Conservation (phyloP, 2,113 vertebrate genomes). For the Mystacornis crossleyi region DNA sequence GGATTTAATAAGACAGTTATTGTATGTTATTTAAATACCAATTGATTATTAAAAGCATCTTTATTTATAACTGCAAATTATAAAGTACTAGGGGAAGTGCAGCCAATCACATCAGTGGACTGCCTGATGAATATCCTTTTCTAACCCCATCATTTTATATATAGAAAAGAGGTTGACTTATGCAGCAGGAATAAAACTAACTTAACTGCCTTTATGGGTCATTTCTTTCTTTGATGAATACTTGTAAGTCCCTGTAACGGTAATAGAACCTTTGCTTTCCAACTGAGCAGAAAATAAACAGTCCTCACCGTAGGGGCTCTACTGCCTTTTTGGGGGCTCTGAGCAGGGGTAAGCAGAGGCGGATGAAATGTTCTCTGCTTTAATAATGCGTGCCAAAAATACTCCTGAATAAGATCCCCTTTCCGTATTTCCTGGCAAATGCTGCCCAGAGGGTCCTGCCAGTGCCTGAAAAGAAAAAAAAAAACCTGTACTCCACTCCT, state of each 20-base stretch:
- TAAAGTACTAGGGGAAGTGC: not conserved
- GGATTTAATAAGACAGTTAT: conserved; percentile 68
- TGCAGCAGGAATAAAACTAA: conserved; percentile 58
- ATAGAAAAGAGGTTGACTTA: conserved; percentile 57
- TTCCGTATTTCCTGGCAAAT: not conserved
- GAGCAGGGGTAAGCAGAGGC: not conserved
- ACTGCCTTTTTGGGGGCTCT: conserved; percentile 31
- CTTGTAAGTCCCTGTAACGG: conserved; percentile 33
- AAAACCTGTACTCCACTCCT: not conserved
- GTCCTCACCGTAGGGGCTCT: not conserved
- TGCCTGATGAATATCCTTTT: conserved; percentile 46
- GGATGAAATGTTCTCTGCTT: not conserved
- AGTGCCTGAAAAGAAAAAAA: not conserved
- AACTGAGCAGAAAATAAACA: conserved; percentile 59
- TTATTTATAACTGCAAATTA: conserved; percentile 67
- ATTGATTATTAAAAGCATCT: conserved; percentile 67
- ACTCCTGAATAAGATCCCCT: not conserved
- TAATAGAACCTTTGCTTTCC: conserved; percentile 59
- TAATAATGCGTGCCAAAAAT: not conserved
- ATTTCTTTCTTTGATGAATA: conserved; percentile 71
- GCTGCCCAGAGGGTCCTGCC: not conserved
- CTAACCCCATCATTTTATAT: conserved; percentile 51
- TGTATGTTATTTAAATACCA: conserved; percentile 70
- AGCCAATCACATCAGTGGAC: not conserved
- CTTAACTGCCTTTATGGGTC: conserved; percentile 64